phyloP scores from a whole-genome alignment of 1,140 invertebrate species.

The Leptopilina clavipes region DNA sequence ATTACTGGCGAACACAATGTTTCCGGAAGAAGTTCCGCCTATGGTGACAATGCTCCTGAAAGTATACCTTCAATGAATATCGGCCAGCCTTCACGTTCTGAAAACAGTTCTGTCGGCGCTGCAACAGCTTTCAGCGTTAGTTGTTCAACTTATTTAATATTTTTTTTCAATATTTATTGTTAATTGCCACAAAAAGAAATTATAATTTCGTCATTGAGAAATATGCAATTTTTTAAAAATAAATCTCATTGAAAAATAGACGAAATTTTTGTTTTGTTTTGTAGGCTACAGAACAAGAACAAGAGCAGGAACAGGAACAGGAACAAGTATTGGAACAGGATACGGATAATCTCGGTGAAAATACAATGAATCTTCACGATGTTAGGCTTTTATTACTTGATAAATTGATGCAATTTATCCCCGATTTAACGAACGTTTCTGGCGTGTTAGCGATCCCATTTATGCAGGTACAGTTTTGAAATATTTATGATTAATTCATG shows the following conservation, averaged over 20 bases:
- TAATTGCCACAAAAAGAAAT: neutral
- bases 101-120: slow-evolving; percentile 77
- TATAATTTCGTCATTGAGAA: too few species aligned
- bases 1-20: slow-evolving; percentile 90
- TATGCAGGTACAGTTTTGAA: slow-evolving; percentile 81
- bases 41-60: slow-evolving; percentile 82
- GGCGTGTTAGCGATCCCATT: slow-evolving; percentile 93
- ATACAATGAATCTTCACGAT: slow-evolving; percentile 71
- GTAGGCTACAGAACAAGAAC: slow-evolving; percentile 66
- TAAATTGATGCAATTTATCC: slow-evolving; percentile 79
- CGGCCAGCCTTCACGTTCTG: slow-evolving; percentile 69
- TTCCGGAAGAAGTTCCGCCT: slow-evolving; percentile 91
- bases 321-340: slow-evolving; percentile 61
- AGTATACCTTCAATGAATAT: slow-evolving; percentile 71
- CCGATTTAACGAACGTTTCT: slow-evolving; percentile 77
- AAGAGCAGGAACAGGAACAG: slow-evolving; percentile 58
- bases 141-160: slow-evolving; percentile 33
- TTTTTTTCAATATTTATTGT: slow-evolving; percentile 37
- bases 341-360: slow-evolving; percentile 65
- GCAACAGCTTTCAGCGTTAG: slow-evolving; percentile 73
- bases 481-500: neutral
- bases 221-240: too few species aligned
- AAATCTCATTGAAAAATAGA: neutral
- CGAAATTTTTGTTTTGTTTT: slow-evolving; percentile 38
- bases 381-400: slow-evolving; percentile 77